A percentile compares a stretch with the other conserved stretches of the same genome.
These are phyloP conservation scores for Pseudois nayaur DNA, from an alignment of 2,113 vertebrate genomes.

Conservation along the genomic window DNA sequence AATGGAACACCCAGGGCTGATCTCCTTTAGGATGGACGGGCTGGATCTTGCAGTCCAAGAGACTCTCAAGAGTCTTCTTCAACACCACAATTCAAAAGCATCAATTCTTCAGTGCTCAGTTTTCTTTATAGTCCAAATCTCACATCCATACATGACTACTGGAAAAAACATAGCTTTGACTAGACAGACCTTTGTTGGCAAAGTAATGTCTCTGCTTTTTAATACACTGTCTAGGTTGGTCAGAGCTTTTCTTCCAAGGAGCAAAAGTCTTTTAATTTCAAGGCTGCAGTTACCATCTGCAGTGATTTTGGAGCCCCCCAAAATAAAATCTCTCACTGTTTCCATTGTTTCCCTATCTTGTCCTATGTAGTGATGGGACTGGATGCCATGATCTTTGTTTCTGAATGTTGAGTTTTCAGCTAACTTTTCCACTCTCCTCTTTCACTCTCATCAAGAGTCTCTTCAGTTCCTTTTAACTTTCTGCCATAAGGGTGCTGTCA, in stretches of 20 bases:
- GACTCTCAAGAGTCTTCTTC: not conserved
- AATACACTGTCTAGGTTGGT: not conserved
- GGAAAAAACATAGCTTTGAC: not conserved
- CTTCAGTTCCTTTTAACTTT: not conserved
- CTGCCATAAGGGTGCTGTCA: not conserved
- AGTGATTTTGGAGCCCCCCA: not conserved
- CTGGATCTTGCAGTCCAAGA: not conserved
- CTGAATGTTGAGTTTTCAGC: not conserved
- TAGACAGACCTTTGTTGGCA: not conserved
- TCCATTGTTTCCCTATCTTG: not conserved
- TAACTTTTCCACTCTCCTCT: not conserved
- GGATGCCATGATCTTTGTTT: not conserved
- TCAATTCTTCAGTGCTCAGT: fast-evolving
- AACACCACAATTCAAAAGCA: not conserved
- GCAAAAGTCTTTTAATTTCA: not conserved
- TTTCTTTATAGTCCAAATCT: not conserved
- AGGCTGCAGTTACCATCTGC: not conserved
- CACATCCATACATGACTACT: not conserved
- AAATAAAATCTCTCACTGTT: not conserved
- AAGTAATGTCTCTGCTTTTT: not conserved
- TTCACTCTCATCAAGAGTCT: not conserved
- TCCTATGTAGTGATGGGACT: not conserved
- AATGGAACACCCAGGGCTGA: not conserved
- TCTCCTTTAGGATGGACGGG: not conserved
- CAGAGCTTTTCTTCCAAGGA: not conserved